These are phyloP conservation scores for Porites cylindrica DNA, from an alignment of 92 coral and sea anemone genomes.

Conservation along the genomic window DNA sequence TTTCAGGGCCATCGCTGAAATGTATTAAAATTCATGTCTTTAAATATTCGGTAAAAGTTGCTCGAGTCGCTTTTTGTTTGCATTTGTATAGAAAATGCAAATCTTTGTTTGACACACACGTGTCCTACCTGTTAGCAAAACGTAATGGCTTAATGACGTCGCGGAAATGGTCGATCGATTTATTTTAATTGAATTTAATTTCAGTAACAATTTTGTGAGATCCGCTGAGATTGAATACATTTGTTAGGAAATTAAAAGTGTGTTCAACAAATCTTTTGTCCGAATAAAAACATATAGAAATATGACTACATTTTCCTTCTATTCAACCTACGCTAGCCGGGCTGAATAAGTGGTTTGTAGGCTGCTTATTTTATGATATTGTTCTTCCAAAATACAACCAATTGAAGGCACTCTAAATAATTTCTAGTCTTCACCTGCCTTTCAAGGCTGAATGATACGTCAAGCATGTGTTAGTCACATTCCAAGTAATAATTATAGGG, in stretches of 20 bases:
- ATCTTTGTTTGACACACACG: background rate
- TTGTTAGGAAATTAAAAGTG: background rate
- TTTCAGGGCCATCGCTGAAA: background rate
- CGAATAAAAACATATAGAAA: no score
- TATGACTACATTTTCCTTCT: no score
- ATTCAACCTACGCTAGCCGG: no score
- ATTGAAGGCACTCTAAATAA: background rate
- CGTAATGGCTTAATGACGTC: background rate
- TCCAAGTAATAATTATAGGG: no score
- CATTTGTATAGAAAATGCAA: slow-evolving; percentile 34
- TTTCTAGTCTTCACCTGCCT: no score
- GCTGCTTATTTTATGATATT: no score
- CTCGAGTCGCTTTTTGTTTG: background rate
- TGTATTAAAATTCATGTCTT: slow-evolving; percentile 12
- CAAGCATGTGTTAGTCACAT: no score
- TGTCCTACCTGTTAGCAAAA: slow-evolving; percentile 13
- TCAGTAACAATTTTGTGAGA: no score
- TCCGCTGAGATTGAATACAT: background rate
- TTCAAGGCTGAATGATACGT: no score
- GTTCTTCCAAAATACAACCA: background rate
- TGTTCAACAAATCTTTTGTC: no score
- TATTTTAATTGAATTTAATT: background rate
- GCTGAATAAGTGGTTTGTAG: no score
- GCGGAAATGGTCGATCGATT: background rate
- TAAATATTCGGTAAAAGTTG: background rate